Percentiles rank a stretch among this genome's conserved stretches.
Evolutionary conservation across 2,888 invertebrate genomes (phyloP).

Genomic region (Chymomyza caudatula): DNA sequence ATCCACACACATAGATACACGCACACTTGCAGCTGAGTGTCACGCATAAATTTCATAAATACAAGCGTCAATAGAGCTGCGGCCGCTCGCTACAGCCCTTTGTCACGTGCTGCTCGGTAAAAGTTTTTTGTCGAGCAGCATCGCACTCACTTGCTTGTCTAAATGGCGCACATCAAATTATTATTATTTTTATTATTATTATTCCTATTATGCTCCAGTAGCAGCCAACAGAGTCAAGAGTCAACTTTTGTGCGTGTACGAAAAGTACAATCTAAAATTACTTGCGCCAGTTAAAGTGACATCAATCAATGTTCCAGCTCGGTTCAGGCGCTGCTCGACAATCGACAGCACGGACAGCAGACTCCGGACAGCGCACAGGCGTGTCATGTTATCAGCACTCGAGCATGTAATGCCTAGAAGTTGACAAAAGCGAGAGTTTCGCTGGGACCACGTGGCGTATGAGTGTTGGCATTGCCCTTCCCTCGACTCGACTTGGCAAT

Average conservation of each 20-base stretch:
- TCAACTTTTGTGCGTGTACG: background rate
- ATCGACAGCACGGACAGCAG: background rate
- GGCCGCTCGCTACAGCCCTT: slow-evolving; percentile 45
- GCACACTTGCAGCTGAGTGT: slow-evolving; percentile 59
- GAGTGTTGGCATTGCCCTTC: slow-evolving; percentile 44
- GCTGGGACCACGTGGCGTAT: slow-evolving; percentile 59
- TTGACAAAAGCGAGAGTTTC: slow-evolving; percentile 4
- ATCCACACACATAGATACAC: background rate
- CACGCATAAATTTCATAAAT: slow-evolving; percentile 75
- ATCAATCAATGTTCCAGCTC: slow-evolving; percentile 56
- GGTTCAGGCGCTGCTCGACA: background rate
- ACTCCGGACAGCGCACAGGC: background rate
- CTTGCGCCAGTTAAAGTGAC: slow-evolving; percentile 54
- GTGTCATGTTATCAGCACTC: slow-evolving; percentile 54
- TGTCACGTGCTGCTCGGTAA: slow-evolving; percentile 57
- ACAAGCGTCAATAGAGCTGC: slow-evolving; percentile 69
- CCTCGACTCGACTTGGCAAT: slow-evolving; percentile 42
- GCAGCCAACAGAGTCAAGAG: slow-evolving; percentile 11
- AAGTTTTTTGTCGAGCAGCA: slow-evolving; percentile 52
- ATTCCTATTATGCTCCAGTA: background rate
- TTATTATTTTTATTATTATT: slow-evolving; percentile 29
- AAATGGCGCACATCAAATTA: slow-evolving; percentile 67
- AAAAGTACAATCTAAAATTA: slow-evolving; percentile 6
- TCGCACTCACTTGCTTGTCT: slow-evolving; percentile 47
- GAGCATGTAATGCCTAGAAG: slow-evolving; percentile 35